These are phyloP conservation scores for Halocaridina rubra DNA, from an alignment of 2,888 invertebrate genomes.

Conservation along the genomic window DNA sequence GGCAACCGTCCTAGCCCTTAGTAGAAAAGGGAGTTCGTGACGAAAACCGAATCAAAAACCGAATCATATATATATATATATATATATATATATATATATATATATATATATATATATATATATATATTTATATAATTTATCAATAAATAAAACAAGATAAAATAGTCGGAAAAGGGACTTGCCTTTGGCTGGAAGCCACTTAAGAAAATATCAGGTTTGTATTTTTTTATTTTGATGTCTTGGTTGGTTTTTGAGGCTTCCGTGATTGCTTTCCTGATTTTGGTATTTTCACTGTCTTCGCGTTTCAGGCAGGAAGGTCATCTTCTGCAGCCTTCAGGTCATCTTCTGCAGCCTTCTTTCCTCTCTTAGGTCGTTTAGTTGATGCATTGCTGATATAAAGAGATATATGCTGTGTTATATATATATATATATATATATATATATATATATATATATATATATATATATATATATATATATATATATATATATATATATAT, in stretches of 20 bases:
- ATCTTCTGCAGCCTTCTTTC: no score
- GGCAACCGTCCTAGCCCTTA: no score
- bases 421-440: no score
- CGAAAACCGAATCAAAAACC: conserved; percentile 13
- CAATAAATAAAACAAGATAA: background rate
- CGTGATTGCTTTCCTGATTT: conserved; percentile 49
- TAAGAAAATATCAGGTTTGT: background rate
- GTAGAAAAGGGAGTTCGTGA: no score
- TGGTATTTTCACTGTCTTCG: conserved; percentile 56
- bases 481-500: no score
- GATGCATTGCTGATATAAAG: no score
- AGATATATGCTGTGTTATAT: no score
- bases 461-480: no score
- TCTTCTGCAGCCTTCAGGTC: no score
- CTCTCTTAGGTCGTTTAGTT: no score
- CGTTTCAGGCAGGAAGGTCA: no score
- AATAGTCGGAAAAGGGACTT: background rate
- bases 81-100: background rate
- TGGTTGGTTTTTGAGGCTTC: conserved; percentile 2
- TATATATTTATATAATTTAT: background rate
- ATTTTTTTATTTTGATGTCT: background rate
- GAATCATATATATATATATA: conserved; percentile 28
- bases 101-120: background rate
- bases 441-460: no score
- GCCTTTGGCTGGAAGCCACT: background rate